These are phyloP conservation scores for Lordiphosa mommai DNA, from an alignment of 1,140 invertebrate species.

Conservation along the genomic window DNA sequence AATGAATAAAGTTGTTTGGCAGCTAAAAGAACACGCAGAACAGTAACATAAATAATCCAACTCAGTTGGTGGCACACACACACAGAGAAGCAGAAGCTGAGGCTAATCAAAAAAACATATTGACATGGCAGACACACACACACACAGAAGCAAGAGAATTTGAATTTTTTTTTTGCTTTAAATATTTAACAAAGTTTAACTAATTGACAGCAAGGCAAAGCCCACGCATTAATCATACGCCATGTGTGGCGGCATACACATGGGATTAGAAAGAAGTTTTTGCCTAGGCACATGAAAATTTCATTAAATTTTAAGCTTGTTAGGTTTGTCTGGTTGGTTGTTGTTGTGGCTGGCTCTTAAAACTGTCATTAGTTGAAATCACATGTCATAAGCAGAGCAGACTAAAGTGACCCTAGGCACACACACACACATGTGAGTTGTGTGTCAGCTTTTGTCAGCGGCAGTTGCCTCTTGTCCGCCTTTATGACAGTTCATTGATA, in stretches of 20 bases:
- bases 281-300: constrained; percentile 44
- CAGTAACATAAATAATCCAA: constrained; percentile 8
- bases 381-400: constrained; percentile 67
- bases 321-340: constrained; percentile 21
- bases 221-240: constrained; percentile 65
- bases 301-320: constrained; percentile 59
- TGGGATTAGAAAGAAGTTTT: constrained; percentile 21
- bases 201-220: constrained; percentile 43
- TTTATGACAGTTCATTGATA: constrained; percentile 76
- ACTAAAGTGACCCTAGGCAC: constrained; percentile 27
- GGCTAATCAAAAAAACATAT: constrained; percentile 74
- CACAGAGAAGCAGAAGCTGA: constrained; percentile 13
- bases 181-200: constrained; percentile 49
- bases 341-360: constrained; percentile 27
- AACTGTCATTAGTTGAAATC: constrained; percentile 74
- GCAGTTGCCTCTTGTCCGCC: constrained; percentile 20
- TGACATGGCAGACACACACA: constrained; percentile 18
- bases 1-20: constrained; percentile 18
- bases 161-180: constrained; percentile 32
- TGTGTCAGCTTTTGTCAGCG: constrained; percentile 57
- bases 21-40: constrained; percentile 4
- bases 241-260: constrained; percentile 29
- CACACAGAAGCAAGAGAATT: neutral
- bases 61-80: neutral
- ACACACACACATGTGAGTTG: neutral